Evolutionary conservation across 2,888 invertebrate genomes (phyloP).

Genomic region (Lasioglossum morio): DNA sequence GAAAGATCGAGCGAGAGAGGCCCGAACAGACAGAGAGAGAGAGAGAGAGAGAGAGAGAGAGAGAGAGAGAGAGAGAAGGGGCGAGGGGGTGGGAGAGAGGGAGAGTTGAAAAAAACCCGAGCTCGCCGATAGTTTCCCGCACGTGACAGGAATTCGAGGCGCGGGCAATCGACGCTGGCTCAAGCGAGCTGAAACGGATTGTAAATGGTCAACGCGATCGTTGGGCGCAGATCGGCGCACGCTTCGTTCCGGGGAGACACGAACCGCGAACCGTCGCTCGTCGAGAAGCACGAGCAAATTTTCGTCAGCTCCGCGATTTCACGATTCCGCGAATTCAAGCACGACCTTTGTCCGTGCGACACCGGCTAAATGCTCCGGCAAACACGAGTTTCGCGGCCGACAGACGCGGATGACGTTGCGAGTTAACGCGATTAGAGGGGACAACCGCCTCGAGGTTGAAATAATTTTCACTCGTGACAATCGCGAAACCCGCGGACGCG

Average conservation of each 20-base stretch:
- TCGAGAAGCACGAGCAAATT: not conserved
- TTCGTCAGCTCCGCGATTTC: not conserved
- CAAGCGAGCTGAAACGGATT: conserved; percentile 58
- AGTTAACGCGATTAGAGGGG: conserved; percentile 55
- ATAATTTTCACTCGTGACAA: conserved; percentile 55
- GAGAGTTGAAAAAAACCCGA: conserved; percentile 55
- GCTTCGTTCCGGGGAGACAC: conserved; percentile 24
- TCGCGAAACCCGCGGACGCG: conserved; percentile 15
- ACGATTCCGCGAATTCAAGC: conserved; percentile 48
- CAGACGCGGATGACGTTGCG: conserved; percentile 43
- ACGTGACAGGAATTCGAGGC: conserved; percentile 75
- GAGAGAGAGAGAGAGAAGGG: not conserved
- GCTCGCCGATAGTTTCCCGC: conserved; percentile 72
- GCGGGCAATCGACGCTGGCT: conserved; percentile 53
- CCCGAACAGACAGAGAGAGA: not conserved
- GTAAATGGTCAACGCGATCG: conserved; percentile 27
- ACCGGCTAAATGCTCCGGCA: conserved; percentile 58
- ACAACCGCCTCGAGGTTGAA: conserved; percentile 45
- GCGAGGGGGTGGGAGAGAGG: not conserved
- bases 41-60: not conserved
- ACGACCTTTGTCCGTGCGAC: conserved; percentile 53
- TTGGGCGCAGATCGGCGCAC: conserved; percentile 37
- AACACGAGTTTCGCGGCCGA: conserved; percentile 51
- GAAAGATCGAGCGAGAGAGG: not conserved
- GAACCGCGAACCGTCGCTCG: not conserved